Evolutionary conservation across 2,113 vertebrate species (phyloP).

Genomic region (Pygathrix nemaeus): DNA sequence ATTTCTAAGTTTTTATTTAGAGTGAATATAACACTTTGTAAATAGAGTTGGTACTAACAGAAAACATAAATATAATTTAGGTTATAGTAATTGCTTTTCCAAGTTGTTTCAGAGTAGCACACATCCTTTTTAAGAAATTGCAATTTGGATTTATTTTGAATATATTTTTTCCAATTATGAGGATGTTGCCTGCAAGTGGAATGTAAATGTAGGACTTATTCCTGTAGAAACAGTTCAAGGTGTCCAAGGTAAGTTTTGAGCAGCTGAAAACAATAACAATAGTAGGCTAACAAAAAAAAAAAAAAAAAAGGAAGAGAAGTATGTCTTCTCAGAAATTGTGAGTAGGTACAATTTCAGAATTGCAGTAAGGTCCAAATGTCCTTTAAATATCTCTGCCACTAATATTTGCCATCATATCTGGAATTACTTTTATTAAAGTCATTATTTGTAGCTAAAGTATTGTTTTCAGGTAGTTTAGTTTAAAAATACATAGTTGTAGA

Average conservation of each 20-base stretch:
- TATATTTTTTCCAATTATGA: neutral
- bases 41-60: conserved; percentile 52
- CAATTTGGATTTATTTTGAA: conserved; percentile 25
- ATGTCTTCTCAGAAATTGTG: accelerated
- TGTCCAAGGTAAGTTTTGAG: neutral
- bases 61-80: conserved; percentile 51
- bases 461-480: neutral
- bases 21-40: conserved; percentile 38
- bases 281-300: neutral
- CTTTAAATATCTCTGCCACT: neutral
- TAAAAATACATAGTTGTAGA: neutral
- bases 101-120: neutral
- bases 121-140: conserved; percentile 4
- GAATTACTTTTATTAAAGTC: neutral
- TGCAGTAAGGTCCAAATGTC: neutral
- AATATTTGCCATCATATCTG: neutral
- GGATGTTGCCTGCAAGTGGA: neutral
- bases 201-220: neutral
- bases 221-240: neutral
- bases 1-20: conserved; percentile 43
- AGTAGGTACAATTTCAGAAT: neutral
- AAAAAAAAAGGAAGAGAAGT: neutral
- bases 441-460: neutral
- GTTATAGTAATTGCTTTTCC: conserved; percentile 27
- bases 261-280: neutral